Evolutionary conservation across 2,113 vertebrate genomes (phyloP).

Genomic region (Gallinago undulata): DNA sequence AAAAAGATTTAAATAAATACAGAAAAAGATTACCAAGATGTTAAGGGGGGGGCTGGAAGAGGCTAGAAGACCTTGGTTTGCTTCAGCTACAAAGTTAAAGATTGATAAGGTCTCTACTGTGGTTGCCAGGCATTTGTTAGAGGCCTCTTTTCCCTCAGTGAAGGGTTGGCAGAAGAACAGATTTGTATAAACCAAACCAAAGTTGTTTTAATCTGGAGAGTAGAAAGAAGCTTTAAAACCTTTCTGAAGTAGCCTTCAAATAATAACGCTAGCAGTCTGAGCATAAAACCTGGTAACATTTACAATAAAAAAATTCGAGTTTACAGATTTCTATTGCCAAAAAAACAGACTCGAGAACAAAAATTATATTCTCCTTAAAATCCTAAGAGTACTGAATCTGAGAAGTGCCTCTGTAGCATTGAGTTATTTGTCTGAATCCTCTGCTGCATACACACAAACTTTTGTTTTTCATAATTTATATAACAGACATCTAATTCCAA

Average conservation of each 20-base stretch:
- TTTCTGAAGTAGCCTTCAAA: not conserved
- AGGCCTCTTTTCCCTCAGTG: not conserved
- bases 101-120: not conserved
- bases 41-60: not conserved
- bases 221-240: not conserved
- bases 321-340: not conserved
- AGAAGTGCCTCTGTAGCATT: not conserved
- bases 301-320: not conserved
- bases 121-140: not conserved
- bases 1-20: rapidly evolving
- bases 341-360: not conserved
- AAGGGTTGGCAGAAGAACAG: not conserved
- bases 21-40: too few species aligned
- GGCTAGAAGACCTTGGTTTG: not conserved
- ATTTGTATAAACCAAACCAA: not conserved
- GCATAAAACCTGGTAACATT: not conserved
- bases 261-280: not conserved
- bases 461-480: not conserved
- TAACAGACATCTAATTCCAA: conserved; percentile 3
- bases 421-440: not conserved
- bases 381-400: not conserved
- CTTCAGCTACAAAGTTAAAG: not conserved
- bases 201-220: not conserved
- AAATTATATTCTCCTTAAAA: not conserved
- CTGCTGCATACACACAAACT: not conserved